Conservation (phyloP, 2,888 invertebrate genomes). For the Tiliacea aurago region DNA sequence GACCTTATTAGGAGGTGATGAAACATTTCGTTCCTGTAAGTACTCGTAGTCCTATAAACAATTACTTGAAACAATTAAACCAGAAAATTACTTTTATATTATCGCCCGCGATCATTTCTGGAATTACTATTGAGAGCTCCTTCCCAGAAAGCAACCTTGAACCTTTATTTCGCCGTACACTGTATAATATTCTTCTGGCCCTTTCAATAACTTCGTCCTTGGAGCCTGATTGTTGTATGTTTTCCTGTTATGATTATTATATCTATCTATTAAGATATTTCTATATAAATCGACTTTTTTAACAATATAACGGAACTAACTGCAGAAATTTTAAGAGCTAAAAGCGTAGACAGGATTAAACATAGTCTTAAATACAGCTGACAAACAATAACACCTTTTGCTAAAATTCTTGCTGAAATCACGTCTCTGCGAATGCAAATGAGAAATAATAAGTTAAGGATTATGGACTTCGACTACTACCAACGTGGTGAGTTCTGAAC, state of each 20-base stretch:
- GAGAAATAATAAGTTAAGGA: constrained; percentile 68
- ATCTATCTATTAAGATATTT: not conserved
- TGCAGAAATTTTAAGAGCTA: not conserved
- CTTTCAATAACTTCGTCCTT: not conserved
- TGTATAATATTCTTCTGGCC: not conserved
- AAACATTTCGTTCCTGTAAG: not conserved
- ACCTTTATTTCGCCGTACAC: not conserved
- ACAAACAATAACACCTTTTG: constrained; percentile 58
- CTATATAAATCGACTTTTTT: not conserved
- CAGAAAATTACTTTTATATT: not conserved
- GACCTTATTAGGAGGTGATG: not conserved
- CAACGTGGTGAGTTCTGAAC: not conserved
- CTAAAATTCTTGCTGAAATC: constrained; percentile 60
- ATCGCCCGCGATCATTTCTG: not conserved
- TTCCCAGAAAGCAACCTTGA: constrained; percentile 4
- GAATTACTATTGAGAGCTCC: not conserved
- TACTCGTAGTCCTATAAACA: not conserved
- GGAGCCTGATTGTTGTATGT: not conserved
- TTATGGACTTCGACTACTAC: constrained; percentile 57
- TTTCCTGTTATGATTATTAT: not conserved
- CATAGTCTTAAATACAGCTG: constrained; percentile 48
- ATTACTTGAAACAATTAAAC: not conserved
- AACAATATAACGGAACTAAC: not conserved
- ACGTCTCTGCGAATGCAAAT: constrained; percentile 67
- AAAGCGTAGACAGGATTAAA: constrained; percentile 40